phyloP scores from a whole-genome alignment of 2,888 invertebrate genomes.

The Lymantria monacha region DNA sequence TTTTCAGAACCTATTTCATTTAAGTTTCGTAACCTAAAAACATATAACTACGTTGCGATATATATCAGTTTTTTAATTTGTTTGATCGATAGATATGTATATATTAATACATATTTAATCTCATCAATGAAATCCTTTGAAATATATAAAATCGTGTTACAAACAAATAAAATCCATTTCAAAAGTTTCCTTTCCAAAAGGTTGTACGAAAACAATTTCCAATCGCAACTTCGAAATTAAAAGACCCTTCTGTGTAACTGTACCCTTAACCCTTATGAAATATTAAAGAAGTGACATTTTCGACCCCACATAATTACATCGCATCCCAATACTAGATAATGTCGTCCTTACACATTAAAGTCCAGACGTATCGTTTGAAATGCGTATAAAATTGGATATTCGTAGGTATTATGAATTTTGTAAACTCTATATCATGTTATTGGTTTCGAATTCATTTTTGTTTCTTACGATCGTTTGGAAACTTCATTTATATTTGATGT shows the following conservation, averaged over 20 bases:
- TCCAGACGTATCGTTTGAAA: constrained; percentile 43
- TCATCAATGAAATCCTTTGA: too few species aligned
- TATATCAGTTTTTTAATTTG: too few species aligned
- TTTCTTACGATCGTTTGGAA: neutral
- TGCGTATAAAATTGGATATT: constrained; percentile 46
- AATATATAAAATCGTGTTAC: neutral
- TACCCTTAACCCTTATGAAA: constrained; percentile 42
- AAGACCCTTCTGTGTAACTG: constrained; percentile 22
- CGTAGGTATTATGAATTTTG: constrained; percentile 38
- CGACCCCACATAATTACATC: constrained; percentile 56
- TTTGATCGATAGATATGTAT: too few species aligned
- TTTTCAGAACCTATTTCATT: too few species aligned
- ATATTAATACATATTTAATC: too few species aligned
- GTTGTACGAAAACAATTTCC: constrained; percentile 26
- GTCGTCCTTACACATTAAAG: constrained; percentile 61
- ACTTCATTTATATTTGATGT: too few species aligned
- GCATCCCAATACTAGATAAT: constrained; percentile 47
- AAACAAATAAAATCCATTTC: constrained; percentile 2
- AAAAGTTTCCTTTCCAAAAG: constrained; percentile 9
- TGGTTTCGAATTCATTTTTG: constrained; percentile 19
- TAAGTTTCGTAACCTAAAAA: too few species aligned
- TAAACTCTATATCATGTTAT: constrained; percentile 21
- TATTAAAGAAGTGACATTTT: constrained; percentile 51
- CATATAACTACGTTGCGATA: too few species aligned
- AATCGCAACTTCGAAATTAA: constrained; percentile 27